A percentile compares a stretch with the other conserved stretches of the same genome.
phyloP scores from a whole-genome alignment of 1,140 invertebrate species.

The Drosophila grimshawi region DNA sequence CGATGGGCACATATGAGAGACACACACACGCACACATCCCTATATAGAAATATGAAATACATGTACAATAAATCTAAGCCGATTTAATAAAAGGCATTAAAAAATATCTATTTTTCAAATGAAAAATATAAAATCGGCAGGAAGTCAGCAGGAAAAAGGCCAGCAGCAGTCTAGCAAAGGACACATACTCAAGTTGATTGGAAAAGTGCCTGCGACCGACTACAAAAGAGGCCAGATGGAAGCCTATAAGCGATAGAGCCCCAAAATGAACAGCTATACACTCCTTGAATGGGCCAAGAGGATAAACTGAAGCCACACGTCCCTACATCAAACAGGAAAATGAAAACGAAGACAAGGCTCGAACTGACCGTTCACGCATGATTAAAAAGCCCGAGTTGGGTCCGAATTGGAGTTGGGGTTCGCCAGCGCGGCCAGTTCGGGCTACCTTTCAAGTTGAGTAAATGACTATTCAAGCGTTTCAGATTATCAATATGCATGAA shows the following conservation, averaged over 20 bases:
- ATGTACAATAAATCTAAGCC: conserved; percentile 76
- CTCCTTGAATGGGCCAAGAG: conserved; percentile 9
- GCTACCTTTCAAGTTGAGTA: conserved; percentile 56
- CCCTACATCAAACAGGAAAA: conserved; percentile 41
- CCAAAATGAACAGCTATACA: conserved; percentile 44
- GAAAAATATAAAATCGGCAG: conserved; percentile 75
- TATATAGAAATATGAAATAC: conserved; percentile 34
- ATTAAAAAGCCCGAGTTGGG: conserved; percentile 48
- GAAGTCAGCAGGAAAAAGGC: conserved; percentile 50
- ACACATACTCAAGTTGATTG: conserved; percentile 53
- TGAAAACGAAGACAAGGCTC: conserved; percentile 16
- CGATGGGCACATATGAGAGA: background rate
- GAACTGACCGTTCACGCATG: conserved; percentile 39
- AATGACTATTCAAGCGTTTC: conserved; percentile 57
- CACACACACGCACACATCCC: conserved; percentile 4
- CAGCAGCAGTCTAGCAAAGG: conserved; percentile 20
- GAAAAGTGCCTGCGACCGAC: conserved; percentile 36
- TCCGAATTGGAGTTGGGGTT: background rate
- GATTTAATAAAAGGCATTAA: conserved; percentile 80
- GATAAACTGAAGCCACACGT: conserved; percentile 25
- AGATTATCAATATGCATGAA: conserved; percentile 60
- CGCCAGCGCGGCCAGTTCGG: background rate
- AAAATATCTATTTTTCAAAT: conserved; percentile 79
- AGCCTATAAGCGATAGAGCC: conserved; percentile 31
- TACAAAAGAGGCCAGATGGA: conserved; percentile 12